These are phyloP conservation scores for Tachina lurida DNA, from an alignment of 2,888 invertebrate genomes.

Conservation along the genomic window DNA sequence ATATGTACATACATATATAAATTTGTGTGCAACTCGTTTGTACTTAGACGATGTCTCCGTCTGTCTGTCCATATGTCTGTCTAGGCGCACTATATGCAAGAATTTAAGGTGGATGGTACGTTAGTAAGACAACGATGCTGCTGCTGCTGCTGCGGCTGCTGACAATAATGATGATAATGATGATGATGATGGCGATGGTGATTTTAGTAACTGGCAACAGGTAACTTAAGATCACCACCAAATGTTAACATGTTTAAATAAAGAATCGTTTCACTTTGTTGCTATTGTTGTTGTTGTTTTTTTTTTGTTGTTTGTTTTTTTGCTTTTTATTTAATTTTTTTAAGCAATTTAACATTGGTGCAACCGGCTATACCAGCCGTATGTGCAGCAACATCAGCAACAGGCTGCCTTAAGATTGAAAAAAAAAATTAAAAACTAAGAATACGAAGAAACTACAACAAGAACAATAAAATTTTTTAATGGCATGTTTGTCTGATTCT, in stretches of 20 bases:
- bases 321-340: conserved; percentile 29
- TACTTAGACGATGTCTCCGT: conserved; percentile 17
- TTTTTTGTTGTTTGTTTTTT: not conserved
- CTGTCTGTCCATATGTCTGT: conserved; percentile 9
- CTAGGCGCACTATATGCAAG: conserved; percentile 6
- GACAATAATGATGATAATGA: not conserved
- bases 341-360: conserved; percentile 59
- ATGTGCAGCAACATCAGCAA: conserved; percentile 18
- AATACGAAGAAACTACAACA: conserved; percentile 20
- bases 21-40: conserved; percentile 38
- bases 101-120: conserved; percentile 40
- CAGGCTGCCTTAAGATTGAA: conserved; percentile 29
- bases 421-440: conserved; percentile 4
- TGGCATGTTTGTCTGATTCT: conserved; percentile 66
- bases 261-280: conserved; percentile 53
- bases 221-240: conserved; percentile 69
- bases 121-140: conserved; percentile 23
- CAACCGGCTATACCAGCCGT: conserved; percentile 56
- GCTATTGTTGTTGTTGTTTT: not conserved
- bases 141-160: too few species aligned
- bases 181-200: conserved; percentile 42
- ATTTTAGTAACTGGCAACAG: conserved; percentile 64
- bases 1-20: not conserved
- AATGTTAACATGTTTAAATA: conserved; percentile 65
- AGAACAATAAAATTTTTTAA: conserved; percentile 35